Evolutionary conservation across 2,888 invertebrate species (phyloP), one percentile per base, ranked within the genome.

Genomic region (Eupithecia vulgata): DNA sequence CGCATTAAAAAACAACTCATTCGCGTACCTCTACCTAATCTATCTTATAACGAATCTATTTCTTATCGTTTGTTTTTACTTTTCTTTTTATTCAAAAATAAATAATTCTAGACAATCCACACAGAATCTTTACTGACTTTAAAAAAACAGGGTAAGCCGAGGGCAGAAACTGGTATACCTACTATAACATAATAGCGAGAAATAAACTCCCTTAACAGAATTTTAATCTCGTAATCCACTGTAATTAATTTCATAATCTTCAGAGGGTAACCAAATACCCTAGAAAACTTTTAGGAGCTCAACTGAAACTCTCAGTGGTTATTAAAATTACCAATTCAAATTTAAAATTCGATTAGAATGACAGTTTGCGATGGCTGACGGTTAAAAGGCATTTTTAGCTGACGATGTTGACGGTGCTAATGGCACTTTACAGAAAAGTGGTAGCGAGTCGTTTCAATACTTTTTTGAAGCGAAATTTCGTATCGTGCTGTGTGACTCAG

Each of bases 331-430:
- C 70, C 72, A 76, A 78, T 78, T 70, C 35, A 73, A 76, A 78
- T 76, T 77, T 70, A 68, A 75, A 79, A 77, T 76, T 77, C 70
- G 78, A 79, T 79, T 75, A 78, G 61, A 48, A 45, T 67, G 71
- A 52, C 71, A 66, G 48, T 65, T 70, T 71, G 68, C 42, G 21
- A 34, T 1, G 42, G 70, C 68, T 69, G 65, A 57, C 15, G 35
- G 67, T 34, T 68, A 42, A 67, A 42, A n/a, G 15, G 3, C 5
- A 45, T 65, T 61, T 52, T 57, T 17, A 45, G 5, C 7, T 1
- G 35, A 57, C 72, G 68, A 72, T 57, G 15, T 15, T 6, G 34
- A 61, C 5, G 25, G 21, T 21, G 15, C 1, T 3, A n/a, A 21
- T 48, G n/a, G n/a, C n/a, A n/a, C n/a, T n/a, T 6, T 15, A n/a